Percentiles rank a stretch among this genome's conserved stretches.
Conservation (phyloP, 2,113 vertebrate genomes). For the Chlamydotis undulata region DNA sequence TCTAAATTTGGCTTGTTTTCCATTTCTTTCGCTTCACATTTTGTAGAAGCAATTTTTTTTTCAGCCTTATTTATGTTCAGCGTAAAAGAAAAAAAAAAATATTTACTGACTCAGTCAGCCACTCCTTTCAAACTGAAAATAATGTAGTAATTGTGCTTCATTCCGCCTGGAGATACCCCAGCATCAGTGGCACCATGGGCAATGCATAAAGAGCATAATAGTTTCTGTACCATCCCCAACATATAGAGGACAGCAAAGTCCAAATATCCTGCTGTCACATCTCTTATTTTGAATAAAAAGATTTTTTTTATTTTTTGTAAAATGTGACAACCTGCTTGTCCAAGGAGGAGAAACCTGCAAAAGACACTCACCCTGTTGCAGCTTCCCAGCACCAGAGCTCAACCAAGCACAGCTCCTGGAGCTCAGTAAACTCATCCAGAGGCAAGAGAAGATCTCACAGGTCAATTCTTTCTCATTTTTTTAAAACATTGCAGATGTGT, state of each 20-base stretch:
- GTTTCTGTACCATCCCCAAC: neutral
- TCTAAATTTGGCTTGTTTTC: constrained; percentile 31
- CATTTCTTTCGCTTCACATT: rapidly evolving
- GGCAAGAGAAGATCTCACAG: neutral
- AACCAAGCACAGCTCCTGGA: rapidly evolving
- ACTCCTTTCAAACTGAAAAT: neutral
- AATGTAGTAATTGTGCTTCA: neutral
- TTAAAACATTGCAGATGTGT: neutral
- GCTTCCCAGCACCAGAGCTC: rapidly evolving
- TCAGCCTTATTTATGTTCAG: neutral
- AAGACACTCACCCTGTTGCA: rapidly evolving
- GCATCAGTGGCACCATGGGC: neutral
- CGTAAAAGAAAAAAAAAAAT: neutral
- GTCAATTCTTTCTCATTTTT: neutral
- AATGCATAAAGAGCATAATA: neutral
- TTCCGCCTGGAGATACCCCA: neutral
- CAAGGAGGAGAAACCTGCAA: neutral
- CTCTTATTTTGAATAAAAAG: neutral
- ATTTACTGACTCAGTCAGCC: constrained; percentile 15
- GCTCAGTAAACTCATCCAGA: neutral
- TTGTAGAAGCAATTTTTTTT: neutral
- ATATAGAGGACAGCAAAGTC: neutral
- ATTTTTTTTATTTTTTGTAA: neutral
- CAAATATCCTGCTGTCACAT: neutral
- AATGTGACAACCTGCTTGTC: neutral